Base-by-base conservation (phyloP, 2,888 invertebrate genomes). In the Coelopa pilipes region DNA sequence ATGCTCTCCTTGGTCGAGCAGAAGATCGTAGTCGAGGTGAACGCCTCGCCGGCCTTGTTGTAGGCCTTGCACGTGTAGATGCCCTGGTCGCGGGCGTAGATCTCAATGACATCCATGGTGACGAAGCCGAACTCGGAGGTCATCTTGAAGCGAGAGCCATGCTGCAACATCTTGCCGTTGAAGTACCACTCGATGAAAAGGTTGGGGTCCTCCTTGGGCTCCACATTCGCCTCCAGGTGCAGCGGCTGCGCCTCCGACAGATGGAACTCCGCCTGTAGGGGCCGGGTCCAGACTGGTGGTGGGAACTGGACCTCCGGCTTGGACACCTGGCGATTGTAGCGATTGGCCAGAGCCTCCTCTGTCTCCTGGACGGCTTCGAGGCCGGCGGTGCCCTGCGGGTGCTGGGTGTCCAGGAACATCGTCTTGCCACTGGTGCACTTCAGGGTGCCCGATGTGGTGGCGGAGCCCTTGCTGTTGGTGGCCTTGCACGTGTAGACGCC, bases 51-150 rank as follows among this genome's bases (percentile, higher is more conserved):
- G 76, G 92, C 90, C 85, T 92, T 93, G 83, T 97, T 97, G 80
- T 91, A 94, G 15, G 96, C 96, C 84, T 96, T 95, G 88, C 96
- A 96, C 0, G 96, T 96, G 84, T 96, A 96, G 80, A 96, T 94
- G 77, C 98, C 97, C 86, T 96, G 96, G 86, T 98, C 98, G 81
- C 97, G 91, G 83, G 96, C 96, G 84, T 97, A 96, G 0, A 95
- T 94, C 85, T 97, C 97, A 24, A 92, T 94, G 69, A 99, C 90
- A 86, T 98, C 98, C 80, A 99, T 89, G 4, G 96, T 96, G 7
- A 98, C 98, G 85, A 96, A 98, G 70, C 99, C 99, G 86, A 98
- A 98, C 84, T 99, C 99, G 84, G 93, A 95, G 1, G 95, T 96
- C 85, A 96, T 92, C 86, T 96, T 96, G 87, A 96, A 97, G 78